Conservation (phyloP, 2,797 vertebrate species). For the Lindbergichthys nudifrons region DNA sequence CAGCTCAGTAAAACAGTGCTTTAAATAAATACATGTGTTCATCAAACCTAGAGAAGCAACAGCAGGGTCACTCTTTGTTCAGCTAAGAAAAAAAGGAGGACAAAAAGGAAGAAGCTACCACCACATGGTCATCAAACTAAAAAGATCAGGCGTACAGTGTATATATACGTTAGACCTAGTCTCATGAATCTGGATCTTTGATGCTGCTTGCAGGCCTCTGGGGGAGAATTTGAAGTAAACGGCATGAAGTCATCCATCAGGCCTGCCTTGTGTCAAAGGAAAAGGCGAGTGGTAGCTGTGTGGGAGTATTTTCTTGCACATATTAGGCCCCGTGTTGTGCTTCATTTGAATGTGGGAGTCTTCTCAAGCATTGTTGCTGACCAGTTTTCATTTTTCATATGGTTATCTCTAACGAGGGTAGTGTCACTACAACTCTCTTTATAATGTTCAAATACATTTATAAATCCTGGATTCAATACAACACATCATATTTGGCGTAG, state of each 20-base stretch:
- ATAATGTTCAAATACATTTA: not conserved
- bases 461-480: not conserved
- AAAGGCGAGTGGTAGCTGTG: constrained; percentile 19
- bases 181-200: constrained; percentile 1
- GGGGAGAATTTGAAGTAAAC: constrained; percentile 26
- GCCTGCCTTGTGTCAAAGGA: constrained; percentile 27
- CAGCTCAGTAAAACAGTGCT: constrained; percentile 9
- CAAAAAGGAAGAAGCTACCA: not conserved
- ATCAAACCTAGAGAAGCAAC: constrained; percentile 25
- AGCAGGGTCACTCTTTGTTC: not conserved
- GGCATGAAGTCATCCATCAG: constrained; percentile 25
- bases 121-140: not conserved
- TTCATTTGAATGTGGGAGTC: constrained; percentile 42
- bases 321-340: constrained; percentile 55
- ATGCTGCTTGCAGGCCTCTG: not conserved
- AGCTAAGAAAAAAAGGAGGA: not conserved
- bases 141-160: no score
- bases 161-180: no score
- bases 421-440: constrained; percentile 3
- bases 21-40: constrained; percentile 1
- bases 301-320: constrained; percentile 58
- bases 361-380: constrained; percentile 21
- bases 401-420: constrained; percentile 24
- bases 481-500: not conserved
- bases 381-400: constrained; percentile 9